Base-by-base conservation (phyloP, 1,140 invertebrate genomes). In the Acromyrmex echinatior region DNA sequence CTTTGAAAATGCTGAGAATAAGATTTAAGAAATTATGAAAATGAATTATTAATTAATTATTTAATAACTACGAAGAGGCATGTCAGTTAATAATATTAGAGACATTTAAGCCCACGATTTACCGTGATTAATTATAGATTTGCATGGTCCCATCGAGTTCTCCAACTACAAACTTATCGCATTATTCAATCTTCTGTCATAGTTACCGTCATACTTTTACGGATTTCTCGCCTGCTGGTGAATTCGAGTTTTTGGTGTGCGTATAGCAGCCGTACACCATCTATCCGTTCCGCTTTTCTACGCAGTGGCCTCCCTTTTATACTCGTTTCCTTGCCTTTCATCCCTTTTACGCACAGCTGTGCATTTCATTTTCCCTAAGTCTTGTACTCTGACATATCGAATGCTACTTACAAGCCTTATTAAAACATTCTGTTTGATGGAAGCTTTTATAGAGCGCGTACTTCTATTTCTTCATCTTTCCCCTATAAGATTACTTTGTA, bases 391-490 rank as follows among this genome's bases (percentile, higher is more conserved):
- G 81, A 76, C 56, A 84, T 70, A 82, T 85, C 87, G 87, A 78
- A 70, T 79, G 58, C 60, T 58, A 49, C 71, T 87, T 89, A 86
- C 87, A 45, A 88, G 66, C 73, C 88, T 89, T 89, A 89, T 89
- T 89, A 89, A 88, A 89, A 89, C 87, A 76, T 89, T 86, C 87
- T 74, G 74, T 71, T 81, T 71, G 78, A 80, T 80, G 78, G 63
- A 39, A 81, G 51, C 31, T 81, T 81, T 81, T 81, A 71, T 71
- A 58, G n/a, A 80, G 31, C 35, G 18, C 39, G 28, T 16, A 9
- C 10, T 39, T 76, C 16, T 73, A 45, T 77, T 77, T 63, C 56
- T 78, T n/a, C 45, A 28, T 60, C 25, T 62, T 6, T 12, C 25
- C 7, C 9, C 18, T 4, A 12, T 77, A 18, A 39, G 21, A 45